Evolutionary conservation across 2,888 invertebrate species (phyloP).

Genomic region (Boloria euphrosyne): DNA sequence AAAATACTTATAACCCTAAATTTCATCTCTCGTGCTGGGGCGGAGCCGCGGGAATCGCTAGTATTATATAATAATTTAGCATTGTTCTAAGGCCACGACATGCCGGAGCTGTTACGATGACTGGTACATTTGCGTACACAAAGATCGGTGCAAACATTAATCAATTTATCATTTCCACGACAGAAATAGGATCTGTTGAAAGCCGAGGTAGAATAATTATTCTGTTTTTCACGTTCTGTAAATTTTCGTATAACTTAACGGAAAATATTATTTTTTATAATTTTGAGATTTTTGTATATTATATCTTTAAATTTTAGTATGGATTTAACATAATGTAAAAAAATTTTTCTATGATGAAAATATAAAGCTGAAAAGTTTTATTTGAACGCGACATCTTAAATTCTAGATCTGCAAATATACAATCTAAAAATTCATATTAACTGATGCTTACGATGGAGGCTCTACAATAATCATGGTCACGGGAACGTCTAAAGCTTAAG

Average conservation of each 20-base stretch:
- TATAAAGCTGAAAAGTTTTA: no score
- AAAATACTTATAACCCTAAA: no score
- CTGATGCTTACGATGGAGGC: no score
- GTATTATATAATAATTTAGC: not conserved
- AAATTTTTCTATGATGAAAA: no score
- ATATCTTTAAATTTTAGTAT: not conserved
- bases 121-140: conserved; percentile 30
- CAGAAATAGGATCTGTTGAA: conserved; percentile 27
- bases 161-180: conserved; percentile 35
- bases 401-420: no score
- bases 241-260: conserved; percentile 6
- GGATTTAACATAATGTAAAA: no score
- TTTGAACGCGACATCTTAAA: no score
- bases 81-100: conserved; percentile 19
- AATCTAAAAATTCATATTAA: no score
- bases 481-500: no score
- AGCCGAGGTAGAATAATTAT: conserved; percentile 25
- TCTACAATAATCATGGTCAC: no score
- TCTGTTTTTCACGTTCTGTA: conserved; percentile 20
- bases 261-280: not conserved
- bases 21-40: no score
- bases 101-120: conserved; percentile 35
- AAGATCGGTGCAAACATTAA: conserved; percentile 34
- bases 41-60: no score
- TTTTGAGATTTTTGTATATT: not conserved